Conservation (phyloP, 1,140 invertebrate genomes). For the Bombus pascuorum region DNA sequence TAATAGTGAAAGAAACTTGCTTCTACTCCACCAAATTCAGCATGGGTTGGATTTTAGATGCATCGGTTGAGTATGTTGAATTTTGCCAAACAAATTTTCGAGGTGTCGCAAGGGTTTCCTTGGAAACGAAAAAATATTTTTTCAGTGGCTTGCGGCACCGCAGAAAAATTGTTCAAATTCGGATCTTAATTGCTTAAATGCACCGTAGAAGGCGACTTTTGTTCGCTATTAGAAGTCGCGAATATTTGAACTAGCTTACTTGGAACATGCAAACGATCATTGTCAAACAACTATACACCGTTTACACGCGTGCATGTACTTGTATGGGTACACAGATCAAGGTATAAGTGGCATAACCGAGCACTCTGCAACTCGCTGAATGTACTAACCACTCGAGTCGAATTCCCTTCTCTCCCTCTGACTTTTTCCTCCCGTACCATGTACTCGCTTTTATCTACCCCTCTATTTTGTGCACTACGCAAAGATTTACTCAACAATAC, state of each 20-base stretch:
- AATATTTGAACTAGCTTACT: background rate
- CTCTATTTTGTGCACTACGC: constrained; percentile 50
- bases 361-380: constrained; percentile 52
- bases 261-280: constrained; percentile 22
- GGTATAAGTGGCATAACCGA: constrained; percentile 55
- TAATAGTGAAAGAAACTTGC: too few relatives aligned
- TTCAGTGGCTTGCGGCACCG: too few relatives aligned
- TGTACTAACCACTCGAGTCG: constrained; percentile 55
- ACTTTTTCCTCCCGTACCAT: constrained; percentile 23
- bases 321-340: constrained; percentile 21
- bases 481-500: constrained; percentile 77
- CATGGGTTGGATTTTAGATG: too few relatives aligned
- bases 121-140: too few relatives aligned
- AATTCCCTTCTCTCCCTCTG: constrained; percentile 51
- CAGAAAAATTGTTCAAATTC: too few relatives aligned
- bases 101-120: too few relatives aligned
- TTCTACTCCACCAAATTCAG: too few relatives aligned
- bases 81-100: too few relatives aligned
- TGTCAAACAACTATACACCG: background rate
- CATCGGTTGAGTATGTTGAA: too few relatives aligned
- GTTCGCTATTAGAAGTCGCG: too few relatives aligned
- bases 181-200: too few relatives aligned
- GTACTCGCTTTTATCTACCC: constrained; percentile 24
- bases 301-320: constrained; percentile 3
- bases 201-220: too few relatives aligned